Percentiles rank a stretch among this genome's conserved stretches.
Evolutionary conservation across 2,888 invertebrate species (phyloP).

Genomic region (Julus scanicus): DNA sequence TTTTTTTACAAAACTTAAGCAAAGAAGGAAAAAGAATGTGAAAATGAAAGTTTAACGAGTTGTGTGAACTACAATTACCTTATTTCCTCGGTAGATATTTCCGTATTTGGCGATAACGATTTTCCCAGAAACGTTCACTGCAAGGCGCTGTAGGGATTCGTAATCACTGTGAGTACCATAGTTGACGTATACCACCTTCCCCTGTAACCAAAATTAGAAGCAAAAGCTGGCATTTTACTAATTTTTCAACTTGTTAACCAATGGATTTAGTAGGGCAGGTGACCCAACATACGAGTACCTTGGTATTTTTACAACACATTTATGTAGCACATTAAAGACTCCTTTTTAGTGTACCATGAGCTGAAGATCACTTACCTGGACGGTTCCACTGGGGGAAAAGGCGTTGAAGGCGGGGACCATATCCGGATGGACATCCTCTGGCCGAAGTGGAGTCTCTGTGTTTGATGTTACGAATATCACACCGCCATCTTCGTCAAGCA

Average conservation of each 20-base stretch:
- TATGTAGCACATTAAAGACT: no score
- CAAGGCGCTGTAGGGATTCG: constrained; percentile 57
- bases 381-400: constrained; percentile 62
- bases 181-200: constrained; percentile 66
- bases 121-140: constrained; percentile 63
- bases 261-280: no score
- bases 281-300: no score
- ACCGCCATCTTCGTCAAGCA: constrained; percentile 60
- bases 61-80: constrained; percentile 62
- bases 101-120: constrained; percentile 70
- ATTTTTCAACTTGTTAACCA: no score
- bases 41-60: no score
- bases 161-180: constrained; percentile 68
- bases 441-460: constrained; percentile 61
- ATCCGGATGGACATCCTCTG: constrained; percentile 62
- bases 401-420: constrained; percentile 64
- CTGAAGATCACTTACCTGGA: not conserved
- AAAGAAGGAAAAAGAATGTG: no score
- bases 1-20: no score
- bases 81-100: constrained; percentile 68
- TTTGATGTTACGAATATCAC: constrained; percentile 60
- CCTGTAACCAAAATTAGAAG: constrained; percentile 56
- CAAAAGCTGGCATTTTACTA: not conserved
- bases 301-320: no score
- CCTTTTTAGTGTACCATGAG: no score